Base-by-base conservation (phyloP, 2,797 vertebrate species). In the Botia almorhae region DNA sequence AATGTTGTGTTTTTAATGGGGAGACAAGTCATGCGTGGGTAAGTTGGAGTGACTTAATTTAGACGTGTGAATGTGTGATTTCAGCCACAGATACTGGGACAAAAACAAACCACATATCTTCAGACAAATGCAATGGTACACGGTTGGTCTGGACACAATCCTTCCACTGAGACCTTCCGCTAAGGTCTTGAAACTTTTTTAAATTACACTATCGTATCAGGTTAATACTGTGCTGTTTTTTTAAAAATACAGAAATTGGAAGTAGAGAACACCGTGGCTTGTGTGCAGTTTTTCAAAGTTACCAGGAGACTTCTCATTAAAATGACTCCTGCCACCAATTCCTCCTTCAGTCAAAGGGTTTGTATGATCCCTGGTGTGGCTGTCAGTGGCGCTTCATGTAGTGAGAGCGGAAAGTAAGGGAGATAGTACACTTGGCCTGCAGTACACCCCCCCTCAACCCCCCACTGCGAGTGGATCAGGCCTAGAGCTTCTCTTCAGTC, bases 401-500 rank as follows among this genome's bases (percentile, higher is more conserved):
- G 26, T 7, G 36, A 56, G 21, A 26, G 19, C 50, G 23, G 51
- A 67, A 21, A 43, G 14, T 58, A 23, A 16, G 17, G 65, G 16
- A 73, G 33, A 46, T 26, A 55, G 53, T 60, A 50, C 55, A 43
- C 43, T 50, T 61, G 55, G 67, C 55, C 76, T 50, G 23, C 23
- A 29, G 26, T 64, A 26, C 48, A 8, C 21, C n/a, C 1, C 29
- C 26, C 0, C 19, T 19, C 46, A 53, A 12, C 48, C 69, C 36
- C 26, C 19, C 16, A 71, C 23, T 11, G 39, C 13, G 63, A 78
- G 60, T 73, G 33, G 36, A 58, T 39, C 75, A 78, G 63, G 51
- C 50, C 74, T 68, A 60, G 73, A 82, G 43, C 39, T 58, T 72
- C 75, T 60, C 19, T 73, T 72, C 69, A 53, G 48, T 67, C 13